phyloP scores from a whole-genome alignment of 2,888 invertebrate genomes.

The Coleophora deauratella region DNA sequence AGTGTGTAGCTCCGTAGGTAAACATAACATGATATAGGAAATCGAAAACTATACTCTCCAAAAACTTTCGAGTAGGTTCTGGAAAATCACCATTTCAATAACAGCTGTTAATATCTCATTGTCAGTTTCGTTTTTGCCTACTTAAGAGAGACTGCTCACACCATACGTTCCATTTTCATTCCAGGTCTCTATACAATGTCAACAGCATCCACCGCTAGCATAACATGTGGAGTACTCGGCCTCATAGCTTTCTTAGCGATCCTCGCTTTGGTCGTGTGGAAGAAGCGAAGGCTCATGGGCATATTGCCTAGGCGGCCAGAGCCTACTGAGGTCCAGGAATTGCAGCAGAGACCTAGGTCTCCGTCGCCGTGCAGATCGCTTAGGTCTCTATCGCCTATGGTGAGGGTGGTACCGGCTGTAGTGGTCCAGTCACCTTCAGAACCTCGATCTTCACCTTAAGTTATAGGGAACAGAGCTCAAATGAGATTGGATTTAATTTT shows the following conservation, averaged over 20 bases:
- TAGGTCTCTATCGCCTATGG: slow-evolving; percentile 1
- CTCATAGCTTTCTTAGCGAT: slow-evolving; percentile 29
- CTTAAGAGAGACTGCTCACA: too few relatives aligned
- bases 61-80: too few relatives aligned
- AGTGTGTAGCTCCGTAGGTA: too few relatives aligned
- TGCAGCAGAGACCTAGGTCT: slow-evolving; percentile 8
- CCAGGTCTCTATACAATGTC: slow-evolving; percentile 56
- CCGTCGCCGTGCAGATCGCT: too few relatives aligned
- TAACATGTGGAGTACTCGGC: slow-evolving; percentile 43
- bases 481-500: too few relatives aligned
- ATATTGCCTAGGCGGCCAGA: slow-evolving; percentile 23
- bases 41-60: too few relatives aligned
- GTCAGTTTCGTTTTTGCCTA: too few relatives aligned
- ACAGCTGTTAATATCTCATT: too few relatives aligned
- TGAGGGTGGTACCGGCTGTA: slow-evolving; percentile 26
- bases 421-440: slow-evolving; percentile 43
- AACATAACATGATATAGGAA: too few relatives aligned
- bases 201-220: slow-evolving; percentile 52
- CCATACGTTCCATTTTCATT: too few relatives aligned
- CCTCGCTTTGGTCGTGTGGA: slow-evolving; percentile 47
- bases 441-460: slow-evolving; percentile 23
- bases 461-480: too few relatives aligned
- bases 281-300: slow-evolving; percentile 39
- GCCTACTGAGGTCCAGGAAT: slow-evolving; percentile 35
- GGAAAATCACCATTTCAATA: too few relatives aligned